A percentile compares a stretch with the other conserved stretches of the same genome.
phyloP scores from a whole-genome alignment of 2,113 vertebrate genomes.

The Siniperca knerii region DNA sequence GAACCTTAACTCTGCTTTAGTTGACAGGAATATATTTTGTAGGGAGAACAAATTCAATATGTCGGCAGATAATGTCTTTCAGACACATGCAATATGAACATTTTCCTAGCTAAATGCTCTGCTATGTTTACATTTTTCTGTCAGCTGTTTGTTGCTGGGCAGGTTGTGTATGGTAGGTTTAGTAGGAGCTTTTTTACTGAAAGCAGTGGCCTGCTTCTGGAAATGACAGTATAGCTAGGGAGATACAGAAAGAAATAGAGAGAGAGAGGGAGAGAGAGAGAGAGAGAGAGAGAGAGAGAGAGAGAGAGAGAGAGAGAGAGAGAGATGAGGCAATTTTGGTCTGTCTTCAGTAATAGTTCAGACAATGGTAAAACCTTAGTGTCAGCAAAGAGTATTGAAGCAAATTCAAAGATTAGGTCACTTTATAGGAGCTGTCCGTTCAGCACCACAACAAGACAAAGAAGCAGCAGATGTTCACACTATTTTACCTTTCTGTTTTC shows the following conservation, averaged over 20 bases:
- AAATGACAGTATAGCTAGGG: not conserved
- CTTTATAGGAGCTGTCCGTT: conserved; percentile 39
- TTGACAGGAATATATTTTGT: not conserved
- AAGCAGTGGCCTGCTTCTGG: not conserved
- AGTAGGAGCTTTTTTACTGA: not conserved
- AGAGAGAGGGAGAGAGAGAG: not conserved
- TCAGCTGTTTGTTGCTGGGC: no score
- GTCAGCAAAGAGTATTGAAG: not conserved
- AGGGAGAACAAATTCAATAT: not conserved
- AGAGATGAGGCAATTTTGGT: not conserved
- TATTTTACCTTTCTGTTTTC: not conserved
- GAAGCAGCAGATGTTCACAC: not conserved
- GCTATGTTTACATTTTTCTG: not conserved
- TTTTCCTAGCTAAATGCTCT: not conserved
- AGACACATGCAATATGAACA: no score
- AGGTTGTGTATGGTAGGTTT: not conserved
- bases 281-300: not conserved
- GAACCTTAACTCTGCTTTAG: not conserved
- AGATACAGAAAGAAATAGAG: not conserved
- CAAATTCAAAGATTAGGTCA: not conserved
- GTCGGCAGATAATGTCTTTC: not conserved
- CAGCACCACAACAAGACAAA: conserved; percentile 41
- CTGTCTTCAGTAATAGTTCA: not conserved
- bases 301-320: not conserved
- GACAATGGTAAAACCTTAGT: not conserved